A percentile compares a stretch with the other conserved stretches of the same genome.
Conservation (phyloP, 64 coral and sea anemone genomes). For the Anthopleura sola region DNA sequence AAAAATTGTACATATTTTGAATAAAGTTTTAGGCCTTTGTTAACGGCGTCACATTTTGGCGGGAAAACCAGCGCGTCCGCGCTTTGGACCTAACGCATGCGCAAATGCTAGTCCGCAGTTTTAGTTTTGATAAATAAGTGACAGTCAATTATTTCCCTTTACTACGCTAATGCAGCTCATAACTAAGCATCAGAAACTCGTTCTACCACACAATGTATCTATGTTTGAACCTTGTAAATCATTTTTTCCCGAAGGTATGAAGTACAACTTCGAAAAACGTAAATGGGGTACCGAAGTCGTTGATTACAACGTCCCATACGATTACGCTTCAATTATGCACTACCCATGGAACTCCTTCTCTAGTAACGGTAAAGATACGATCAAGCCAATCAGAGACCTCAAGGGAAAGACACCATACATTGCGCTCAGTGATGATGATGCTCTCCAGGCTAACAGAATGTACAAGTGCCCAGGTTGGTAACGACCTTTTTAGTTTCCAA, state of each 20-base stretch:
- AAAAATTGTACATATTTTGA: too few species aligned
- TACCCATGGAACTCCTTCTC: conserved; percentile 89
- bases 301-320: conserved; percentile 85
- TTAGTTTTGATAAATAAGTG: too few species aligned
- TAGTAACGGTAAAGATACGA: conserved; percentile 77
- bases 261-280: conserved; percentile 89
- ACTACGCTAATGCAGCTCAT: too few species aligned
- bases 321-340: conserved; percentile 88
- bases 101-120: too few species aligned
- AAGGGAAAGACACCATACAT: conserved; percentile 77
- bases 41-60: too few species aligned
- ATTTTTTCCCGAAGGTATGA: conserved; percentile 26
- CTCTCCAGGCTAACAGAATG: conserved; percentile 77
- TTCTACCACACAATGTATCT: neutral
- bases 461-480: conserved; percentile 78
- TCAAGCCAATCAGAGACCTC: conserved; percentile 67
- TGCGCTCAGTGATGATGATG: conserved; percentile 78
- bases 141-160: too few species aligned
- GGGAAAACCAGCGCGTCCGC: too few species aligned
- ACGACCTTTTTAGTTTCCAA: too few species aligned
- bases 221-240: neutral
- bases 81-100: too few species aligned
- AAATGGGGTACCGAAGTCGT: conserved; percentile 74
- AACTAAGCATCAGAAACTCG: too few species aligned
- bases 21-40: too few species aligned